phyloP scores from a whole-genome alignment of 2,113 vertebrate genomes.

The Peromyscus leucopus region DNA sequence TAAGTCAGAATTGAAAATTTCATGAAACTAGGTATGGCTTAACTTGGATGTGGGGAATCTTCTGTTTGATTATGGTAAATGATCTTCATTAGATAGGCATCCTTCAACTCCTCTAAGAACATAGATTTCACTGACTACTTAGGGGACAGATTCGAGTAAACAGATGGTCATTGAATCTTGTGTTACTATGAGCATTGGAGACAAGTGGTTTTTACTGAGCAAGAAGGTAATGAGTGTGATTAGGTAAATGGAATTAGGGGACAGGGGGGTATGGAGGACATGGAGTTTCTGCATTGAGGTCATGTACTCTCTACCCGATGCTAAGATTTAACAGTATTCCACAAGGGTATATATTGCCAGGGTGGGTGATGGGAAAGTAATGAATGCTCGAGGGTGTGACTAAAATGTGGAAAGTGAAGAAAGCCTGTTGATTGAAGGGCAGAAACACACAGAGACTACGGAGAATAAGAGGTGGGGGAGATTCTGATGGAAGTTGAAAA shows the following conservation, averaged over 20 bases:
- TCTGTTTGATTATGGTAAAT: not conserved
- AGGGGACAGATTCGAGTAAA: not conserved
- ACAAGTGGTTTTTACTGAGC: not conserved
- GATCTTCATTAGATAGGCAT: not conserved
- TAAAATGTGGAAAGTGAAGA: not conserved
- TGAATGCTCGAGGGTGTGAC: not conserved
- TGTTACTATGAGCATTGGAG: not conserved
- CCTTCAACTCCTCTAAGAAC: not conserved
- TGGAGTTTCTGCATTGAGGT: not conserved
- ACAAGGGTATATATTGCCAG: not conserved
- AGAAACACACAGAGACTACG: not conserved
- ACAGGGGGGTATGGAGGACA: too few relatives aligned
- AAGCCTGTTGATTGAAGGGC: not conserved
- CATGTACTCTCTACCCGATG: too few relatives aligned
- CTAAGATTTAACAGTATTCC: not conserved
- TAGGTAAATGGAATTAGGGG: not conserved
- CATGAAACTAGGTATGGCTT: not conserved
- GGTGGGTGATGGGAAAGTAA: not conserved
- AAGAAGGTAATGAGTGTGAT: not conserved
- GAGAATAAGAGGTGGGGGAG: not conserved
- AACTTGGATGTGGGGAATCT: not conserved
- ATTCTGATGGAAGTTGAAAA: not conserved
- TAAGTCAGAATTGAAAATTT: not conserved
- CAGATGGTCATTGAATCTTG: not conserved
- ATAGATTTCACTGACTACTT: conserved; percentile 29